These are phyloP conservation scores for Strigamia maritima DNA, from an alignment of 2,888 invertebrate genomes.

Conservation along the genomic window DNA sequence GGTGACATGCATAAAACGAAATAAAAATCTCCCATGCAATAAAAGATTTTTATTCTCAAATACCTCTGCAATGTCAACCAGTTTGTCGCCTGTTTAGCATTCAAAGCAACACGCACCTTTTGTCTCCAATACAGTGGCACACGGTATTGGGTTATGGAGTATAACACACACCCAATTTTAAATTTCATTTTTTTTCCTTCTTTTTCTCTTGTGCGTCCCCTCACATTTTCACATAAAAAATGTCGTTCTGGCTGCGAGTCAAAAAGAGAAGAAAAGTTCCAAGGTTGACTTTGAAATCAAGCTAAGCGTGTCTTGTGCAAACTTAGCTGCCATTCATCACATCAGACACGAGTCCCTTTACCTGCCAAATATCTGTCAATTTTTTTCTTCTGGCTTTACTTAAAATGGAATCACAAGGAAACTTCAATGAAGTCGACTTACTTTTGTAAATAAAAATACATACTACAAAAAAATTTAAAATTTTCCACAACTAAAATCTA, in stretches of 20 bases:
- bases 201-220: slow-evolving; percentile 7
- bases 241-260: slow-evolving; percentile 25
- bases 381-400: background rate
- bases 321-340: slow-evolving; percentile 32
- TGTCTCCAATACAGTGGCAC: slow-evolving; percentile 25
- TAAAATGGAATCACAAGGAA: slow-evolving; percentile 15
- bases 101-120: slow-evolving; percentile 2
- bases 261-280: slow-evolving; percentile 25
- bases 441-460: background rate
- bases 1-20: slow-evolving; percentile 10
- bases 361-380: slow-evolving; percentile 34
- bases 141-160: slow-evolving; percentile 22
- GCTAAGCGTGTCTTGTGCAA: slow-evolving; percentile 32
- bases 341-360: slow-evolving; percentile 21
- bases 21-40: slow-evolving; percentile 15
- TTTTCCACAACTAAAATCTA: background rate
- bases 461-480: background rate
- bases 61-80: background rate
- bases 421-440: slow-evolving; percentile 28
- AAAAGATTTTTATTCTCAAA: slow-evolving; percentile 7
- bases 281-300: slow-evolving; percentile 32
- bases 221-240: slow-evolving; percentile 25
- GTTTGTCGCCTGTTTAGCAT: background rate
- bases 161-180: slow-evolving; percentile 21
- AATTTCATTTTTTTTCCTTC: slow-evolving; percentile 11